Percentiles rank a stretch among this genome's conserved stretches.
These are phyloP conservation scores for Drosophila fuyamai DNA, from an alignment of 1,140 invertebrate species.

Conservation along the genomic window DNA sequence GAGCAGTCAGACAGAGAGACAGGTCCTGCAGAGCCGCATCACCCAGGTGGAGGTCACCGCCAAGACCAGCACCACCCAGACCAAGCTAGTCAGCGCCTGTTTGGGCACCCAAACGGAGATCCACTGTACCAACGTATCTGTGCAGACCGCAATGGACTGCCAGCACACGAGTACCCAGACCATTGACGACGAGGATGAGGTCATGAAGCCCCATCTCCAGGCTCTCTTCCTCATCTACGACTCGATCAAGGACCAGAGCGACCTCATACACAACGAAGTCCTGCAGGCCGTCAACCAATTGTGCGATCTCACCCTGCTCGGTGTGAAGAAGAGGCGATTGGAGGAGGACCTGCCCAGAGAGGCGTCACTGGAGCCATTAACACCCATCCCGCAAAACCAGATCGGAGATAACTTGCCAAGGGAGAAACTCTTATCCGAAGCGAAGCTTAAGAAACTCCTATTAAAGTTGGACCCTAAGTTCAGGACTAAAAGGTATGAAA, in stretches of 20 bases:
- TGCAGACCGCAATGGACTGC: slow-evolving; percentile 1
- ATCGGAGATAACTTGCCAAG: neutral
- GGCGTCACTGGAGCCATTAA: slow-evolving; percentile 2
- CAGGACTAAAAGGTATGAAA: neutral
- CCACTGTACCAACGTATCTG: neutral
- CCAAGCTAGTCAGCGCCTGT: neutral
- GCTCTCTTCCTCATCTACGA: slow-evolving; percentile 20
- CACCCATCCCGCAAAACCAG: neutral
- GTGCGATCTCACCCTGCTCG: slow-evolving; percentile 3
- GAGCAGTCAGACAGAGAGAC: slow-evolving; percentile 21
- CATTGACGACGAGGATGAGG: slow-evolving; percentile 1
- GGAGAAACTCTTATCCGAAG: neutral
- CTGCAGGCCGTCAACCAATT: slow-evolving; percentile 25
- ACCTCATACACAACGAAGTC: slow-evolving; percentile 15
- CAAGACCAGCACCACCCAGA: slow-evolving; percentile 1
- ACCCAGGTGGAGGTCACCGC: slow-evolving; percentile 1
- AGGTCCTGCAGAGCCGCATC: neutral
- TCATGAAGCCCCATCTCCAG: slow-evolving; percentile 1
- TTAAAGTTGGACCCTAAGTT: neutral
- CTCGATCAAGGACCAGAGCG: slow-evolving; percentile 10
- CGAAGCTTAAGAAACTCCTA: neutral
- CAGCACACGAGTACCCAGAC: slow-evolving; percentile 24
- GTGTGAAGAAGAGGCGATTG: neutral
- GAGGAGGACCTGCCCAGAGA: slow-evolving; percentile 13
- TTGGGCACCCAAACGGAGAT: neutral